These are phyloP conservation scores for Pao palembangensis DNA, from an alignment of 2,113 vertebrate species.

Conservation along the genomic window DNA sequence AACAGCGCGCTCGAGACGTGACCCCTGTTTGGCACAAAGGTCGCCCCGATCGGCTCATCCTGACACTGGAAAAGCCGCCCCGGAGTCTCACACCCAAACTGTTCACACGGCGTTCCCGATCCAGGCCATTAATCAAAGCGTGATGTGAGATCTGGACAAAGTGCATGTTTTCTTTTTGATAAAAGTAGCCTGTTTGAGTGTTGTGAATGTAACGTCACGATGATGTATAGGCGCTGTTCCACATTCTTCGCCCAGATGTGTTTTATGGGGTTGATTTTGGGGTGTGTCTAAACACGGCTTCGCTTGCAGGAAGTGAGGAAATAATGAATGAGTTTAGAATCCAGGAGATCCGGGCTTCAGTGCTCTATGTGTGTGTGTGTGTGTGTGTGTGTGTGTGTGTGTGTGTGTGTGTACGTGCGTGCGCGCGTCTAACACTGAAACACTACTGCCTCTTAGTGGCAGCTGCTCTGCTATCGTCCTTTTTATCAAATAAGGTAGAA, in stretches of 20 bases:
- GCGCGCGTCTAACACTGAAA: slow-evolving; percentile 27
- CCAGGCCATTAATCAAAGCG: slow-evolving; percentile 44
- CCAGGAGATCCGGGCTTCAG: background rate
- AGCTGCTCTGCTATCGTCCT: slow-evolving; percentile 1
- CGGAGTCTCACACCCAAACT: slow-evolving; percentile 5
- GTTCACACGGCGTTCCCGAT: slow-evolving; percentile 50
- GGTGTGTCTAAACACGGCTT: slow-evolving; percentile 26
- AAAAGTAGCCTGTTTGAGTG: slow-evolving; percentile 34
- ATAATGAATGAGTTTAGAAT: slow-evolving; percentile 35
- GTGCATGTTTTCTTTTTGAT: slow-evolving; percentile 37
- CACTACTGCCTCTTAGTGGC: slow-evolving; percentile 68
- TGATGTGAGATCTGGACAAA: slow-evolving; percentile 36
- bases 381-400: background rate
- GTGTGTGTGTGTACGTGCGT: background rate
- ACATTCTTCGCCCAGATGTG: slow-evolving; percentile 1
- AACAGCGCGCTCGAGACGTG: slow-evolving; percentile 8
- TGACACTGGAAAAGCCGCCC: no score
- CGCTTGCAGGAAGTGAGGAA: slow-evolving; percentile 23
- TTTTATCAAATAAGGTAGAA: no score
- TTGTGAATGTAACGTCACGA: slow-evolving; percentile 10
- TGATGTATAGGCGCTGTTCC: slow-evolving; percentile 2
- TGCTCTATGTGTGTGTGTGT: no score
- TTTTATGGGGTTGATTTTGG: slow-evolving; percentile 26
- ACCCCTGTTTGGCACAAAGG: slow-evolving; percentile 24
- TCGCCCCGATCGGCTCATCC: slow-evolving; percentile 33